phyloP scores from a whole-genome alignment of 1,140 invertebrate genomes.

The Trachymyrmex cornetzi region DNA sequence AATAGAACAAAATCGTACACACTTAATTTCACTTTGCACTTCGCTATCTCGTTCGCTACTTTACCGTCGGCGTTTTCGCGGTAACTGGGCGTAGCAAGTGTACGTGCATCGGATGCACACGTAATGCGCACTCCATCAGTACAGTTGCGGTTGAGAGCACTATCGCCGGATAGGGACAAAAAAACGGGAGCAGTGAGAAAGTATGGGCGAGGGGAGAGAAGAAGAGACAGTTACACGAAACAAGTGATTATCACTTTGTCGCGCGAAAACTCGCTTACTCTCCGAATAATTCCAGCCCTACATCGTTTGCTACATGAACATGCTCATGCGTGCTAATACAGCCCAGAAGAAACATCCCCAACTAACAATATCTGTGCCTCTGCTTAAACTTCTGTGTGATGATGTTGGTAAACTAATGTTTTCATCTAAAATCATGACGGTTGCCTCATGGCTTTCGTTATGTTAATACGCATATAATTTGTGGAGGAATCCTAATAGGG shows the following conservation, averaged over 20 bases:
- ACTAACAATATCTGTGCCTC: not conserved
- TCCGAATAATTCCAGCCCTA: slow-evolving; percentile 33
- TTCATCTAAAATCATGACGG: not conserved
- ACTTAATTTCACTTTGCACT: slow-evolving; percentile 61
- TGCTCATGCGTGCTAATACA: slow-evolving; percentile 25
- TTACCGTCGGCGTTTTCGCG: slow-evolving; percentile 50
- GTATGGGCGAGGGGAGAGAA: not conserved
- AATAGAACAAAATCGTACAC: slow-evolving; percentile 34
- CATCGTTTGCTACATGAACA: slow-evolving; percentile 12
- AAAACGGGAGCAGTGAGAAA: not conserved
- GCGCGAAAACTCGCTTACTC: slow-evolving; percentile 52
- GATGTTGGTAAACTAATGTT: slow-evolving; percentile 4
- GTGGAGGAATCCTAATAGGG: not conserved
- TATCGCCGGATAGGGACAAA: slow-evolving; percentile 14
- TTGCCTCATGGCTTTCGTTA: not conserved
- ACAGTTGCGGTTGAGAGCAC: slow-evolving; percentile 48
- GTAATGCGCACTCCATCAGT: slow-evolving; percentile 52
- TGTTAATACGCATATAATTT: slow-evolving; percentile 6
- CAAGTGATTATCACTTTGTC: slow-evolving; percentile 58
- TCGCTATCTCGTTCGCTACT: slow-evolving; percentile 48
- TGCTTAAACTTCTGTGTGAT: slow-evolving; percentile 17
- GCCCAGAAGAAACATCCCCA: slow-evolving; percentile 2
- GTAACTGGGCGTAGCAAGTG: slow-evolving; percentile 20
- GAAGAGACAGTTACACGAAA: slow-evolving; percentile 20
- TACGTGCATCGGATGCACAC: slow-evolving; percentile 45